These are phyloP conservation scores for Pangasius djambal DNA, from an alignment of 2,797 vertebrate genomes.

Conservation along the genomic window DNA sequence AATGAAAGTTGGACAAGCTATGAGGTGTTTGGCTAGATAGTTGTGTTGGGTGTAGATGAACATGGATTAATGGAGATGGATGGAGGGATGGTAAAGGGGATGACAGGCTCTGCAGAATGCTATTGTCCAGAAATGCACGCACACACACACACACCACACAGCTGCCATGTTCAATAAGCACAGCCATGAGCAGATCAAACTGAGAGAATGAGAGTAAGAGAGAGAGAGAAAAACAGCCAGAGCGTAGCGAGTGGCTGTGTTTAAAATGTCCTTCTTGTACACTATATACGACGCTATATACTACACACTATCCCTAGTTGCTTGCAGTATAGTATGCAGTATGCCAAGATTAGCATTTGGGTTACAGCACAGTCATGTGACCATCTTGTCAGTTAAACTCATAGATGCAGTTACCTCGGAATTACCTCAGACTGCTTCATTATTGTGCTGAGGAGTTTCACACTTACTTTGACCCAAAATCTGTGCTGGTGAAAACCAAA, in stretches of 20 bases:
- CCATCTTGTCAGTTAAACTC: background rate
- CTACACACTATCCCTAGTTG: background rate
- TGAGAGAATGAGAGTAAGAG: constrained; percentile 10
- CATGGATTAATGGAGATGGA: background rate
- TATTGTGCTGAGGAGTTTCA: constrained; percentile 6
- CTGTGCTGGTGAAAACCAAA: constrained; percentile 6
- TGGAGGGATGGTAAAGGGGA: background rate
- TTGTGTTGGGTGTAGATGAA: background rate
- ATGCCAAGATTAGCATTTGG: background rate
- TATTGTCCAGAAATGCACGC: constrained; percentile 36
- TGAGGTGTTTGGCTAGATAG: background rate
- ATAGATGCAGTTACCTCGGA: background rate
- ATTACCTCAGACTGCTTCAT: constrained; percentile 26
- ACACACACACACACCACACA: background rate
- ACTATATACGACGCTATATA: background rate
- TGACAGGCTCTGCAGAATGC: constrained; percentile 22
- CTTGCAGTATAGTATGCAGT: background rate
- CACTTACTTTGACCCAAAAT: constrained; percentile 21
- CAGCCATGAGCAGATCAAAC: constrained; percentile 36
- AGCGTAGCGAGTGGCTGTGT: background rate
- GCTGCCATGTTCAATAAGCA: constrained; percentile 45
- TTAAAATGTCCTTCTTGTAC: background rate
- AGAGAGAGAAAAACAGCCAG: constrained; percentile 17
- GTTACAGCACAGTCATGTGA: constrained; percentile 19
- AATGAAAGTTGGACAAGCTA: background rate